A percentile compares a stretch with the other conserved stretches of the same genome.
Evolutionary conservation across 2,888 invertebrate genomes (phyloP).

Genomic region (Lasioglossum oenotherae): DNA sequence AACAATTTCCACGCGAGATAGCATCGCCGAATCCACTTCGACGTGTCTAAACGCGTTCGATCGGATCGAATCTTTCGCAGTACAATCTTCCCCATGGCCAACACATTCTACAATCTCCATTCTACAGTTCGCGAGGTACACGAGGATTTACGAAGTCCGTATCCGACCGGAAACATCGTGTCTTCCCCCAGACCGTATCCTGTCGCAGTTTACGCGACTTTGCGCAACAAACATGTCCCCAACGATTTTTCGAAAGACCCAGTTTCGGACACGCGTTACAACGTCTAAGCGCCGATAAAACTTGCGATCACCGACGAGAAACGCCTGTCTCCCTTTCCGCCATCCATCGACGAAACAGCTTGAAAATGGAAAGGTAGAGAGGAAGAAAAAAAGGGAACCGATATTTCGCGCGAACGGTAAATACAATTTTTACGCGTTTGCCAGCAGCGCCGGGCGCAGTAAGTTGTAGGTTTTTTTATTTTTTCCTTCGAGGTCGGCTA

Average conservation of each 20-base stretch:
- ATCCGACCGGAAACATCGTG: neutral
- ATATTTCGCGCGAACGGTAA: constrained; percentile 47
- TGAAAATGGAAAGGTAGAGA: neutral
- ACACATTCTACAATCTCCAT: neutral
- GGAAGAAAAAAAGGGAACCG: constrained; percentile 9
- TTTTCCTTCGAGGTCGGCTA: constrained; percentile 31
- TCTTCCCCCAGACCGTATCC: neutral
- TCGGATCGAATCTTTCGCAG: neutral
- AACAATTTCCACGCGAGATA: neutral
- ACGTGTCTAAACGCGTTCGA: neutral
- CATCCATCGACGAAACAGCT: constrained; percentile 28
- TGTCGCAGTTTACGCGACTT: constrained; percentile 8
- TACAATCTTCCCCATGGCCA: neutral
- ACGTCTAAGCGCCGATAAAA: constrained; percentile 44
- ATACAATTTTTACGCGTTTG: constrained; percentile 51
- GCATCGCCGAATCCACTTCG: neutral
- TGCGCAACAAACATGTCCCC: neutral
- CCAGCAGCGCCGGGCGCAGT: neutral
- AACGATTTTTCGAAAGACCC: constrained; percentile 22
- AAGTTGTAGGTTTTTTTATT: constrained; percentile 29
- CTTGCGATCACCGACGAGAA: constrained; percentile 25
- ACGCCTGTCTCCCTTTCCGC: constrained; percentile 2
- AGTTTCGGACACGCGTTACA: constrained; percentile 40
- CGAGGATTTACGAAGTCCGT: constrained; percentile 3
- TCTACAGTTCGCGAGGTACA: neutral